Percentiles rank a stretch among this genome's conserved stretches.
phyloP scores from a whole-genome alignment of 2,113 vertebrate genomes.

The Machaerirhynchus nigripectus region DNA sequence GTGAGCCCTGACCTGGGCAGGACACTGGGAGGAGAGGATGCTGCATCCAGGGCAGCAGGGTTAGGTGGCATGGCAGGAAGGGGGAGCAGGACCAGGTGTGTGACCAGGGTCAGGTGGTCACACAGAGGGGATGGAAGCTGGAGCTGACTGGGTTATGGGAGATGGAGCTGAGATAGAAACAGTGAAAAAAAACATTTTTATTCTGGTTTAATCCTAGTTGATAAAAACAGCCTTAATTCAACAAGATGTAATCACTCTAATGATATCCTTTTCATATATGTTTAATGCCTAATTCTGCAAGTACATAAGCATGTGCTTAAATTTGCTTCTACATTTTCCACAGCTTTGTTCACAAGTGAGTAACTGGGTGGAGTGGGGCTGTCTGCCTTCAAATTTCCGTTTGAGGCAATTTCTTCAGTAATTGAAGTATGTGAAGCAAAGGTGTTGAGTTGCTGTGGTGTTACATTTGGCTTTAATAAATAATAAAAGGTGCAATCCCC shows the following conservation, averaged over 20 bases:
- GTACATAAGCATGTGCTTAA: not conserved
- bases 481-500: not conserved
- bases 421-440: not conserved
- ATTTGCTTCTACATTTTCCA: not conserved
- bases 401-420: not conserved
- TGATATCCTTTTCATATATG: not conserved
- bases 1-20: not conserved
- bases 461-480: not conserved
- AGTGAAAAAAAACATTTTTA: not conserved
- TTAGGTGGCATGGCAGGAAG: not conserved
- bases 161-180: not conserved
- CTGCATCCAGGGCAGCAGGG: not conserved
- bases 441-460: not conserved
- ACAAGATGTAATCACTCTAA: not conserved
- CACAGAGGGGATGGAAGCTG: not conserved
- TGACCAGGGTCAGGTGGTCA: not conserved
- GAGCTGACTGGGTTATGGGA: not conserved
- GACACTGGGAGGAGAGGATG: not conserved
- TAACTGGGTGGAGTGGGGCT: not conserved
- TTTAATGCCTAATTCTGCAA: not conserved
- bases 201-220: not conserved
- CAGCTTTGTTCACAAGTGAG: not conserved
- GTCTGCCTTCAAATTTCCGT: not conserved
- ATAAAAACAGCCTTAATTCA: not conserved
- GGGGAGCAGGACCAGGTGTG: not conserved